Evolutionary conservation across 37 sponge, comb jelly and placozoan genomes (phyloP).

Genomic region (Haliclona indistincta): DNA sequence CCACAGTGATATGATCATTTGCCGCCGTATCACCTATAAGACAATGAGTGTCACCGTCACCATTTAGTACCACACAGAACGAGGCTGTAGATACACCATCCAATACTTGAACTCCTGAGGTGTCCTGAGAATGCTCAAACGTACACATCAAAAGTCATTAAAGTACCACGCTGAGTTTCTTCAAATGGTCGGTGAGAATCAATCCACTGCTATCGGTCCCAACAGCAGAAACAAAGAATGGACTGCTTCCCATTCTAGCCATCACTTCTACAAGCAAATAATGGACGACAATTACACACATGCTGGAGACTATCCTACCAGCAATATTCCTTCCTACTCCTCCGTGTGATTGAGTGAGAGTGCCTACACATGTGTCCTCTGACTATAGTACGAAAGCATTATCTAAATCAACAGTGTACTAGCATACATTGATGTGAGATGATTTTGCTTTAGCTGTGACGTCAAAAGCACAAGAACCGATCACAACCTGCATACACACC

Average conservation of each 20-base stretch:
- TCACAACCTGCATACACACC: constrained; percentile 39
- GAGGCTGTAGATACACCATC: constrained; percentile 55
- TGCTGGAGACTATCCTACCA: neutral
- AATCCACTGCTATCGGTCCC: constrained; percentile 77
- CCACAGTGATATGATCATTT: constrained; percentile 27
- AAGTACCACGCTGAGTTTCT: constrained; percentile 54
- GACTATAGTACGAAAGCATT: constrained; percentile 1
- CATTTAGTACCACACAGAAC: constrained; percentile 75
- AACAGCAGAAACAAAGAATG: constrained; percentile 78
- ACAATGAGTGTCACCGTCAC: constrained; percentile 65
- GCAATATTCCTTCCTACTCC: constrained; percentile 80
- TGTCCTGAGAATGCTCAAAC: constrained; percentile 8
- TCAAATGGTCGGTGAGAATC: constrained; percentile 24
- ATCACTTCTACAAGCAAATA: constrained; percentile 72
- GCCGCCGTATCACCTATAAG: constrained; percentile 84
- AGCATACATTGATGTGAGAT: constrained; percentile 14
- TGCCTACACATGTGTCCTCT: constrained; percentile 73
- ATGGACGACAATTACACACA: neutral
- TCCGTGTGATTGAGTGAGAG: constrained; percentile 56
- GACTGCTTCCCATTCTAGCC: constrained; percentile 52
- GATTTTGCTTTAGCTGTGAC: constrained; percentile 34
- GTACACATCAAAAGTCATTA: neutral
- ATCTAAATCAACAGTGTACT: neutral
- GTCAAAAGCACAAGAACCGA: constrained; percentile 80
- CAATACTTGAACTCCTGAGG: constrained; percentile 27